Conservation (phyloP, 1,140 invertebrate genomes). For the Stegodyphus dumicola region DNA sequence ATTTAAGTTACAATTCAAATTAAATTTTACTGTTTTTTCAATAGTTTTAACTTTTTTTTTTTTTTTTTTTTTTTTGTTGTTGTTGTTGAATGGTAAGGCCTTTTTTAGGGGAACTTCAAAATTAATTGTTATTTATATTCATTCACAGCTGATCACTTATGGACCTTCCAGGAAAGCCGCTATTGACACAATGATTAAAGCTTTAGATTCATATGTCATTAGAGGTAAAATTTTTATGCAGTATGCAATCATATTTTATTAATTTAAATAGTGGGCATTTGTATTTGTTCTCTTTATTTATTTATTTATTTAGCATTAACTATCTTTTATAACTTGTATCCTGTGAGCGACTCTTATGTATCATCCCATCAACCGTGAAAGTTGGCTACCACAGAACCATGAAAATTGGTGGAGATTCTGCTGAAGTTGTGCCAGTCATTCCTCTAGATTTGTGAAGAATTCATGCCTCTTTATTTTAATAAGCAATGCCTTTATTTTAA, state of each 20-base stretch:
- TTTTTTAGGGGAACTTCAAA: neutral
- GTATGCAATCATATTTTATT: neutral
- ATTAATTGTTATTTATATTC: neutral
- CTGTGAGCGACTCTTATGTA: neutral
- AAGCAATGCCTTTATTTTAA: too few species aligned
- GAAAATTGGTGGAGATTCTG: too few species aligned
- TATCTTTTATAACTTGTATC: too few species aligned
- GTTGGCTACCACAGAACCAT: too few species aligned
- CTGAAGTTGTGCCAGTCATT: too few species aligned
- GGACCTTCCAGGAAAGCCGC: conserved; percentile 74
- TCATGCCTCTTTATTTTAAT: too few species aligned
- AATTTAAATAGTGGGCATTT: neutral
- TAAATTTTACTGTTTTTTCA: neutral
- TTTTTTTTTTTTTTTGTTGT: neutral
- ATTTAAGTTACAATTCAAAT: too few species aligned
- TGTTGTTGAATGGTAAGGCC: too few species aligned
- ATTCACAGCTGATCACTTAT: conserved; percentile 73
- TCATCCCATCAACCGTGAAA: too few species aligned
- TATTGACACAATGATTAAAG: conserved; percentile 73
- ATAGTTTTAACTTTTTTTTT: neutral
- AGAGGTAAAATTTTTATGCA: conserved; percentile 69
- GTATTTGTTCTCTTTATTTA: too few species aligned
- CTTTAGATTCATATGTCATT: conserved; percentile 79
- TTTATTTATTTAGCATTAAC: too few species aligned
- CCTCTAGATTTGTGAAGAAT: too few species aligned